A percentile compares a stretch with the other conserved stretches of the same genome.
Evolutionary conservation across 2,113 vertebrate genomes (phyloP).

Genomic region (Corvus hawaiiensis): DNA sequence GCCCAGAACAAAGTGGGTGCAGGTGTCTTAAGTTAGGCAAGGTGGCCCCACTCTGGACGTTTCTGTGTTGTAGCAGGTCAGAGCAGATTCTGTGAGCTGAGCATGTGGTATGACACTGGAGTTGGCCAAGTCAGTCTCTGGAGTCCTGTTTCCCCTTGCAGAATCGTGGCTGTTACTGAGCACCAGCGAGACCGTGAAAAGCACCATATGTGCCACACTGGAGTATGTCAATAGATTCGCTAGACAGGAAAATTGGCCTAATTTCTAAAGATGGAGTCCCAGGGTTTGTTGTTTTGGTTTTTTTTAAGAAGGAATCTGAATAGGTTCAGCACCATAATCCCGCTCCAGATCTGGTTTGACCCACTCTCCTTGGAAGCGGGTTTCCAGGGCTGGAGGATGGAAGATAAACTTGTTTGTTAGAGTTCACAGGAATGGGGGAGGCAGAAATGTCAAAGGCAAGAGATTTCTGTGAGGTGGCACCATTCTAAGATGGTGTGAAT

Average conservation of each 20-base stretch:
- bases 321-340: not conserved
- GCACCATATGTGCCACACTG: not conserved
- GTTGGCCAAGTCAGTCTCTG: not conserved
- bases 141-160: not conserved
- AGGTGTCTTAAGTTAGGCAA: rapidly evolving
- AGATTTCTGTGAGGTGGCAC: not conserved
- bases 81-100: not conserved
- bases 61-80: not conserved
- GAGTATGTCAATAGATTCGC: not conserved
- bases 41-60: rapidly evolving
- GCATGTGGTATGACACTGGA: rapidly evolving
- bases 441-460: not conserved
- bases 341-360: not conserved
- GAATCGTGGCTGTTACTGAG: not conserved
- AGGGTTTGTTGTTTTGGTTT: not conserved
- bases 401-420: not conserved
- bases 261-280: not conserved
- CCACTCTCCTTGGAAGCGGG: not conserved
- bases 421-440: not conserved
- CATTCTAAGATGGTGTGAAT: not conserved
- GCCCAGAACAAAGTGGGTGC: not conserved
- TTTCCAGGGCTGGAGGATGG: not conserved
- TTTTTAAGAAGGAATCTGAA: not conserved
- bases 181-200: not conserved
- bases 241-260: conserved; percentile 20